Conservation (phyloP, 2,888 invertebrate genomes). For the Horisme vitalbata region DNA sequence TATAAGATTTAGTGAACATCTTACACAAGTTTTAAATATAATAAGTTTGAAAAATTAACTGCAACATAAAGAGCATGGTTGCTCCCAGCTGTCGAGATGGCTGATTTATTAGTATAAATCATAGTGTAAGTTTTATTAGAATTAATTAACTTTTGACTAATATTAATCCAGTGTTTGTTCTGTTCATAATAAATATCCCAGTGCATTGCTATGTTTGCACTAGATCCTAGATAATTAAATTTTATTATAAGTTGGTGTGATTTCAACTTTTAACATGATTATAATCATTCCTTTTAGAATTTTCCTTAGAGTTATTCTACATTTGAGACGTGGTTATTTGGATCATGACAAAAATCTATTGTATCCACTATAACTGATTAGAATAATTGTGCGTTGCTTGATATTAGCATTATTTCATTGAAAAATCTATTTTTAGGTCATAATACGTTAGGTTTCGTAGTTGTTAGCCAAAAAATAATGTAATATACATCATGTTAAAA, state of each 20-base stretch:
- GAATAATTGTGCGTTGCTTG: constrained; percentile 59
- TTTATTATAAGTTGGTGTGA: constrained; percentile 37
- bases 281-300: constrained; percentile 64
- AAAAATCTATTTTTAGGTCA: constrained; percentile 38
- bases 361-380: constrained; percentile 56
- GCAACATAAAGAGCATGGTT: neutral
- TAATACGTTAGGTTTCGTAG: constrained; percentile 38
- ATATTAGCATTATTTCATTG: constrained; percentile 45
- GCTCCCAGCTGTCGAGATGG: constrained; percentile 21
- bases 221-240: constrained; percentile 56
- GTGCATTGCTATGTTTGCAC: constrained; percentile 56
- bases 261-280: constrained; percentile 30
- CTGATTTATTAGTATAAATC: constrained; percentile 37
- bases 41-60: neutral
- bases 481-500: constrained; percentile 15
- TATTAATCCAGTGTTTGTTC: constrained; percentile 51
- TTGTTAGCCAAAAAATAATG: constrained; percentile 21
- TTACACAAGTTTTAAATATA: neutral
- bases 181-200: constrained; percentile 50
- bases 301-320: constrained; percentile 49
- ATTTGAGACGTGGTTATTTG: constrained; percentile 51
- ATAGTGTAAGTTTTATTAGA: constrained; percentile 38
- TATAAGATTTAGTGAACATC: constrained; percentile 12
- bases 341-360: constrained; percentile 45
- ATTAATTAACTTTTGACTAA: constrained; percentile 42